phyloP scores from a whole-genome alignment of 2,797 vertebrate genomes.

The Macropus fuliginosus region DNA sequence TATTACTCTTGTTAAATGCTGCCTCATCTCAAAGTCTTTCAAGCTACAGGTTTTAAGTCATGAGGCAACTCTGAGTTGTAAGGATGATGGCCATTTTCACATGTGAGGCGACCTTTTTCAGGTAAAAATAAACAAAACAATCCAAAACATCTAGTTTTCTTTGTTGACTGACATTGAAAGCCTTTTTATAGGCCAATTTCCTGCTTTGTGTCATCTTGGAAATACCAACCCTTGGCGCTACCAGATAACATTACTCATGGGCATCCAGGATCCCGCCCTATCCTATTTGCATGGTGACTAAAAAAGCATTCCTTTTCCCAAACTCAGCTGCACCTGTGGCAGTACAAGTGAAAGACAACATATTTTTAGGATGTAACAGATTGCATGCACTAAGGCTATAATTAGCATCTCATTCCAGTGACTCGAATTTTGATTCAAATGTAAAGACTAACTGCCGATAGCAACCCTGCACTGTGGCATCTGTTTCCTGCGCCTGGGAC shows the following conservation, averaged over 20 bases:
- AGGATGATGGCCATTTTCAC: neutral
- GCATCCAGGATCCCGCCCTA: slow-evolving; percentile 14
- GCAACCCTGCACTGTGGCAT: slow-evolving; percentile 38
- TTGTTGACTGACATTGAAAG: neutral
- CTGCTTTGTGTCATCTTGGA: rapidly evolving
- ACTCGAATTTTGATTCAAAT: neutral
- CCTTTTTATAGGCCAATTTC: rapidly evolving
- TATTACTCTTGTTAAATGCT: neutral
- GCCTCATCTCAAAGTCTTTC: neutral
- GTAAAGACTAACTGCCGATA: neutral
- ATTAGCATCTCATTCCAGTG: slow-evolving; percentile 60
- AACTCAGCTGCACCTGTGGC: slow-evolving; percentile 53
- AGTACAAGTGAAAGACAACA: neutral
- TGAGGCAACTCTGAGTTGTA: neutral
- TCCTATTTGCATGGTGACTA: neutral
- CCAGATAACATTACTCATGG: neutral
- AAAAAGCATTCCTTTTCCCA: slow-evolving; percentile 42
- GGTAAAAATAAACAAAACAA: neutral
- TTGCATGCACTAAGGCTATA: slow-evolving; percentile 12
- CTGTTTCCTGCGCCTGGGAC: neutral
- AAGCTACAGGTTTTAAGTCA: neutral
- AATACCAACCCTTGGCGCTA: neutral
- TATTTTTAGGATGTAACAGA: slow-evolving; percentile 70
- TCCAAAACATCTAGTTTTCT: neutral
- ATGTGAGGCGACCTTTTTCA: neutral